Evolutionary conservation across 2,888 invertebrate species (phyloP), one percentile per base, ranked within the genome.

Genomic region (Sclerodermus sp.): DNA sequence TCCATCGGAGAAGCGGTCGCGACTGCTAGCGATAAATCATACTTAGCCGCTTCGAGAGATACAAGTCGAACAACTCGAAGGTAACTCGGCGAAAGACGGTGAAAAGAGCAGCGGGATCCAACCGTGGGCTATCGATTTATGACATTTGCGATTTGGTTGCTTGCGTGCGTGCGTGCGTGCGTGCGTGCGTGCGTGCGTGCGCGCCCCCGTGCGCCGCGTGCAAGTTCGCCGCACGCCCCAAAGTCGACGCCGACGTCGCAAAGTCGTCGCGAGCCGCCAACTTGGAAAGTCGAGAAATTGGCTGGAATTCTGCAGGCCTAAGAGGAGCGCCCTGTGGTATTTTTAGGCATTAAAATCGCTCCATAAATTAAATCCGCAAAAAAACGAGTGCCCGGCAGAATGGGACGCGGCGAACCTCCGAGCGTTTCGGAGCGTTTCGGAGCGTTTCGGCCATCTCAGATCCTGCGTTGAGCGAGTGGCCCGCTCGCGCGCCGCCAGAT

Each of bases 301-400:
- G 3, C 44, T 55, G 64, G 62, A 63, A 61, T 63, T 38, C 38
- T 14, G n/a, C 34, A 13, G 34, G 34, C 53, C 53, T 46, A 51
- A 53, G 56, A 49, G 53, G 58, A 56, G 53, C 46, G 53, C 53
- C 64, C 59, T 62, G 54, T 57, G 68, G 69, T 73, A 73, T 73
- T 73, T 72, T 73, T 73, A 71, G 73, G 67, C 67, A 70, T 73
- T 71, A 70, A 73, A 71, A 73, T 73, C 73, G 73, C 66, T 67
- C 69, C 70, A 73, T 73, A 71, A 73, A 73, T 73, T 73, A 73
- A 73, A 71, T 66, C 70, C 65, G 62, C 58, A 68, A 68, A 71
- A 71, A 60, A 64, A 67, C 60, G 62, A 68, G 4, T 3, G n/a
- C 34, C 6, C 34, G 23, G 23, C 23, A 23, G 23, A 23, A 23